Evolutionary conservation across 2,113 vertebrate genomes (phyloP).

Genomic region (Coptodon rendalli): DNA sequence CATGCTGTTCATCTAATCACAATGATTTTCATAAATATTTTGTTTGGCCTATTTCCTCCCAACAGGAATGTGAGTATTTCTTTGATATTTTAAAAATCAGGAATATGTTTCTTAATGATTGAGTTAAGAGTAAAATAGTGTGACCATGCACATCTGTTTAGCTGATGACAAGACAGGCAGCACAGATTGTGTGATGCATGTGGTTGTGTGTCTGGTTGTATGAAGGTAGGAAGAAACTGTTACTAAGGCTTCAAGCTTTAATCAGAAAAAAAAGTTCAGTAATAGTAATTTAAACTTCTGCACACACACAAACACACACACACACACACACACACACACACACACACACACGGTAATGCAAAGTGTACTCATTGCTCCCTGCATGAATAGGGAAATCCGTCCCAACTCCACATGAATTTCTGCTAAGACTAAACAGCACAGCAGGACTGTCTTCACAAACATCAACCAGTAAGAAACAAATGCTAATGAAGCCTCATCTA

Average conservation of each 20-base stretch:
- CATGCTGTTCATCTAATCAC: not conserved
- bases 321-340: not conserved
- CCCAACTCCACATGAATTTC: constrained; percentile 33
- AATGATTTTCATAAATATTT: not conserved
- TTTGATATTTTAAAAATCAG: constrained; percentile 11
- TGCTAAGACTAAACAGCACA: constrained; percentile 44
- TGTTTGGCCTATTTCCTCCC: not conserved
- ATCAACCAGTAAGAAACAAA: constrained; percentile 32
- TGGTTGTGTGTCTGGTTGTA: not conserved
- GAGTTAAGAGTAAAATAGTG: not conserved
- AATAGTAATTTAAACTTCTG: not conserved
- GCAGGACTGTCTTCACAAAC: constrained; percentile 34
- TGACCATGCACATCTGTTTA: not conserved
- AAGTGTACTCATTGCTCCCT: not conserved
- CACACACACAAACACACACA: rapidly evolving
- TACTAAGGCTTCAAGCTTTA: not conserved
- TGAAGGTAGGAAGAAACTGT: not conserved
- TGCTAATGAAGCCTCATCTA: constrained; percentile 8
- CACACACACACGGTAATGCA: not conserved
- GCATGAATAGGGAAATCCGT: constrained; percentile 14
- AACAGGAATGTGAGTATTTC: not conserved
- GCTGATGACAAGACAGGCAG: not conserved
- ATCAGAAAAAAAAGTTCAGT: not conserved
- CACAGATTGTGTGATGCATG: not conserved
- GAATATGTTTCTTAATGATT: constrained; percentile 21